These are phyloP conservation scores for Zoanthus solanderi DNA, from an alignment of 92 coral and sea anemone genomes.

Conservation along the genomic window DNA sequence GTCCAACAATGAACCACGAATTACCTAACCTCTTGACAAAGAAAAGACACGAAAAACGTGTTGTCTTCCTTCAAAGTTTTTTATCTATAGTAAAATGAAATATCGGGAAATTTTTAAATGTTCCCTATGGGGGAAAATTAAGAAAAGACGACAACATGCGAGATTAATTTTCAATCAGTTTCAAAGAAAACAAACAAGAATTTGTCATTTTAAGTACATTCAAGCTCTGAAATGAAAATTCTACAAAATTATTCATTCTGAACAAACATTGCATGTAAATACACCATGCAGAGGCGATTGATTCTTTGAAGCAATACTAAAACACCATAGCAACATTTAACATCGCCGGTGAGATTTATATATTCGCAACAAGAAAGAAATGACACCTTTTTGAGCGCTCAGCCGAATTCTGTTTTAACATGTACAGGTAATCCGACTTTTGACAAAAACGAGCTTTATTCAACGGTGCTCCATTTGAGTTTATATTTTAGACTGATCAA, in stretches of 20 bases:
- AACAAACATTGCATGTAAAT: neutral
- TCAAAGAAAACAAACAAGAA: neutral
- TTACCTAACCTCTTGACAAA: neutral
- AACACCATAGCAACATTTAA: conserved; percentile 10
- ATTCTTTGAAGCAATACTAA: neutral
- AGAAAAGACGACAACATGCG: neutral
- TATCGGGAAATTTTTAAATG: neutral
- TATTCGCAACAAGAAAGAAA: too few species aligned
- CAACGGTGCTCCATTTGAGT: neutral
- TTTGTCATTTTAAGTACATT: conserved; percentile 21
- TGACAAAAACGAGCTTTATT: neutral
- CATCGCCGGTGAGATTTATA: neutral
- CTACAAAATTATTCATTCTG: neutral
- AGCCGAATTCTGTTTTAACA: neutral
- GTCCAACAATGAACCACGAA: neutral
- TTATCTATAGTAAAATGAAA: neutral
- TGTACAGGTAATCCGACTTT: neutral
- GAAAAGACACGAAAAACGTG: neutral
- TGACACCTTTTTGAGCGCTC: neutral
- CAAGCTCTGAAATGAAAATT: neutral
- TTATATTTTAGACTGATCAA: neutral
- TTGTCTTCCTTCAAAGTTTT: neutral
- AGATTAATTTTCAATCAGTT: neutral
- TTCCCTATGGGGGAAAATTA: neutral
- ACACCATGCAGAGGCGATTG: neutral